phyloP scores from a whole-genome alignment of 1,140 invertebrate genomes.

The Trissolcus basalis region DNA sequence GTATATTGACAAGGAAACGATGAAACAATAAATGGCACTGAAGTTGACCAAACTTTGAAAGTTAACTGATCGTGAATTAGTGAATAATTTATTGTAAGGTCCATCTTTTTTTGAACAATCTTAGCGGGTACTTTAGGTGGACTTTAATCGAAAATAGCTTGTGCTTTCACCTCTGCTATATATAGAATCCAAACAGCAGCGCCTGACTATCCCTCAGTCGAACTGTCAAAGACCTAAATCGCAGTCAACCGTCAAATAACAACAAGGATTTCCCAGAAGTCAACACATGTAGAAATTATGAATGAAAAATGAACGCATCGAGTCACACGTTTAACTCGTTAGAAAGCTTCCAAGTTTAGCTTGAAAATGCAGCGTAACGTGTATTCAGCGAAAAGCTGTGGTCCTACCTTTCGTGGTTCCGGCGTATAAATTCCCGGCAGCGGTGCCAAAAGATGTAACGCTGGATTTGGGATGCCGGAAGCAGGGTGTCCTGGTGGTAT shows the following conservation, averaged over 20 bases:
- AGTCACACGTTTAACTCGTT: background rate
- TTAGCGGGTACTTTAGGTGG: background rate
- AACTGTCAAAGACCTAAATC: constrained; percentile 2
- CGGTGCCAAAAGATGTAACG: constrained; percentile 71
- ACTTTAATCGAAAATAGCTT: constrained; percentile 27
- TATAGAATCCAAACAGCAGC: constrained; percentile 15
- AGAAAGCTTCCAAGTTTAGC: constrained; percentile 40
- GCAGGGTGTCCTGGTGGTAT: constrained; percentile 73
- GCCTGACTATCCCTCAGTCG: background rate
- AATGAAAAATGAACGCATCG: background rate
- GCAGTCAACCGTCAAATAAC: background rate
- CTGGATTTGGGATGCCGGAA: constrained; percentile 71
- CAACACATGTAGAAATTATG: background rate
- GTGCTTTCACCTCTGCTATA: constrained; percentile 23
- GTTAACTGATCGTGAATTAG: no score
- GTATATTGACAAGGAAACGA: no score
- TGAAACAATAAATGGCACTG: no score
- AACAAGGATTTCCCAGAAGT: background rate
- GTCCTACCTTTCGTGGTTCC: constrained; percentile 73
- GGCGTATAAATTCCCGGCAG: constrained; percentile 74
- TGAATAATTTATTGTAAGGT: background rate
- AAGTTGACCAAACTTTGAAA: no score
- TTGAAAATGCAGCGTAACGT: constrained; percentile 13
- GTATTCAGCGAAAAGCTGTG: constrained; percentile 27
- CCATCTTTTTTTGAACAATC: background rate